A percentile compares a stretch with the other conserved stretches of the same genome.
Evolutionary conservation across 2,888 invertebrate species (phyloP).

Genomic region (Xestia xanthographa): DNA sequence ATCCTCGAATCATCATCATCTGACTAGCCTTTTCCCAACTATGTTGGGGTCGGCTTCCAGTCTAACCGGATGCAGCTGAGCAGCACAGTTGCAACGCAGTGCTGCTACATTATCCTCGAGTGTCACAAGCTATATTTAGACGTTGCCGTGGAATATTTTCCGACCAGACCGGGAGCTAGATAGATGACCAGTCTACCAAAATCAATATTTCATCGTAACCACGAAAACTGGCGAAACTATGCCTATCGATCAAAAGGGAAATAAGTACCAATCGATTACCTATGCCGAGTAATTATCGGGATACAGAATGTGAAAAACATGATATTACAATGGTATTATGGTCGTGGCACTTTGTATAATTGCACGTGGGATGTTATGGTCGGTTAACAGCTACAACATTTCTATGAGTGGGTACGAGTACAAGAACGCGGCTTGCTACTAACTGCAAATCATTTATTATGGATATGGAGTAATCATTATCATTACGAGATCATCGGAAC

Average conservation of each 20-base stretch:
- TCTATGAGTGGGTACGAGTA: background rate
- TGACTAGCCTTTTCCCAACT: too few species aligned
- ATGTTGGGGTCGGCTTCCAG: too few species aligned
- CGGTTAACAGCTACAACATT: background rate
- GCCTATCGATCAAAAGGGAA: constrained; percentile 4
- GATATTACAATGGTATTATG: constrained; percentile 10
- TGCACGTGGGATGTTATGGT: constrained; percentile 3
- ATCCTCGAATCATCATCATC: too few species aligned
- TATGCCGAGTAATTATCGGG: constrained; percentile 33
- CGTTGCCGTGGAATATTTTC: background rate
- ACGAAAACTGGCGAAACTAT: background rate
- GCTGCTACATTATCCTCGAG: too few species aligned
- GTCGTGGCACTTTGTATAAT: constrained; percentile 37
- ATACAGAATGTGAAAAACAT: constrained; percentile 13
- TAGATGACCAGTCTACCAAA: background rate
- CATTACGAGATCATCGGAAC: background rate
- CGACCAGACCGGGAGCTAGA: background rate
- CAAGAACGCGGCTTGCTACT: background rate
- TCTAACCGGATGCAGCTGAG: too few species aligned
- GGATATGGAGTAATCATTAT: background rate
- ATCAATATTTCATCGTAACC: background rate
- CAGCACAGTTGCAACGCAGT: too few species aligned
- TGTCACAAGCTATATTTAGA: background rate
- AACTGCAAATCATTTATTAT: background rate
- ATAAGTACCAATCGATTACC: constrained; percentile 20